Percentiles rank a stretch among this genome's conserved stretches.
These are phyloP conservation scores for Eupithecia abbreviata DNA, from an alignment of 2,888 invertebrate species.

Conservation along the genomic window DNA sequence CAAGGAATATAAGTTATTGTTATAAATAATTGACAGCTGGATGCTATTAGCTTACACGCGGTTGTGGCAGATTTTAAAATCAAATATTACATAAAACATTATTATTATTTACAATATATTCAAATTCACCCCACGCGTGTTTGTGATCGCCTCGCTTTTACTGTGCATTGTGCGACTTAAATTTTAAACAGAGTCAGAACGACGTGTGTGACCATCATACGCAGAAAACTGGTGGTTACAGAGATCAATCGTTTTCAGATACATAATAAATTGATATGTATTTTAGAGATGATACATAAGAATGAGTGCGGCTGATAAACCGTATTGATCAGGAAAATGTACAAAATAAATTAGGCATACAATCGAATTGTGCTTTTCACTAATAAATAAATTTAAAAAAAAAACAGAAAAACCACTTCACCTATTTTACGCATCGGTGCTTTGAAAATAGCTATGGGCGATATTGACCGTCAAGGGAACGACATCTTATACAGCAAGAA, in stretches of 20 bases:
- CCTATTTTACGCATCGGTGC: background rate
- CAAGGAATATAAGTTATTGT: constrained; percentile 79
- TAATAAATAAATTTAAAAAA: constrained; percentile 34
- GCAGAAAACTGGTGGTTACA: constrained; percentile 48
- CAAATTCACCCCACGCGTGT: constrained; percentile 75
- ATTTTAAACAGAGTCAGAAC: constrained; percentile 25
- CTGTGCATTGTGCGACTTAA: constrained; percentile 60
- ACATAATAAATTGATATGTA: constrained; percentile 75
- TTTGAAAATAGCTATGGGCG: background rate
- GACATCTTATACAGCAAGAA: background rate
- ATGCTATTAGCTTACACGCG: constrained; percentile 76
- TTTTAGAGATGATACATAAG: constrained; percentile 56
- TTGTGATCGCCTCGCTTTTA: constrained; percentile 65
- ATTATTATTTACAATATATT: constrained; percentile 79
- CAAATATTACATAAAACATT: constrained; percentile 78
- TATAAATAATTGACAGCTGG: constrained; percentile 80
- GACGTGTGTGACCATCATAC: constrained; percentile 63
- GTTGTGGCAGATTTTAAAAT: constrained; percentile 76
- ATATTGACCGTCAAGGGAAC: background rate
- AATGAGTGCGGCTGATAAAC: constrained; percentile 35
- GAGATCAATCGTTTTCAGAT: constrained; percentile 70
- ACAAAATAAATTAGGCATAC: constrained; percentile 27
- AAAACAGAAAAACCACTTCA: background rate
- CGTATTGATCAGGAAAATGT: constrained; percentile 43
- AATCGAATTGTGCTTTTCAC: constrained; percentile 30